Evolutionary conservation across 1,140 invertebrate genomes (phyloP), one percentile per base, ranked within the genome.

Genomic region (Drosophila obscura): DNA sequence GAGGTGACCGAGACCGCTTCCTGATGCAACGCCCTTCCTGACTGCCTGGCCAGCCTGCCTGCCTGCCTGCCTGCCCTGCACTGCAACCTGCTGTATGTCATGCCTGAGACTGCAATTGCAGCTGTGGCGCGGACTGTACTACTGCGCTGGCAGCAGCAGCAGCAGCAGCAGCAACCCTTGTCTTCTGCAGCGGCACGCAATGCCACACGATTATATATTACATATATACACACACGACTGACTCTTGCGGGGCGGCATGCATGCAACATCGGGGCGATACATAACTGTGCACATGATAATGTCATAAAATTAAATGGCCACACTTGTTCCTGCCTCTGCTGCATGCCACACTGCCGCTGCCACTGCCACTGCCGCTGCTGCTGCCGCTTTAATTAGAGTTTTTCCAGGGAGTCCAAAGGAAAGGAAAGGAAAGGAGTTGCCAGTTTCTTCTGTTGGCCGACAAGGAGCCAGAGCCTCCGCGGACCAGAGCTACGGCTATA

Each of bases 271-370:
- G 35, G 35, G 35, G 9, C 11, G 35, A 39, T 82, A 83, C 75
- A 88, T 76, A 88, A 73, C 79, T 77, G 35, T 39, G 76, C 79
- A 83, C 83, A 88, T 88, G 84, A 88, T 88, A 88, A 88, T 89
- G 83, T 88, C 83, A 88, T 88, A 88, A 88, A 88, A 88, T 89
- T 88, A 88, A 88, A 88, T 88, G 82, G 77, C 77, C 69, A 85
- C 81, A 85, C 81, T 85, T 85, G 78, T 77, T 80, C 35, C 35
- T 39, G 31, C 9, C 59, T 57, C 35, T 59, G 71, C 58, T 45
- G 65, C 44, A 31, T 31, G 28, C 8, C 28, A 31, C 28, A 31
- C 28, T 31, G 28, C 28, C 8, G 77, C 45, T 46, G 68, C 26
- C 45, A 58, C 51, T 48, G 64, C 22, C 22, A 22, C 44, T 58